These are phyloP conservation scores for Oxytorus armatus DNA, from an alignment of 2,888 invertebrate genomes.

Conservation along the genomic window DNA sequence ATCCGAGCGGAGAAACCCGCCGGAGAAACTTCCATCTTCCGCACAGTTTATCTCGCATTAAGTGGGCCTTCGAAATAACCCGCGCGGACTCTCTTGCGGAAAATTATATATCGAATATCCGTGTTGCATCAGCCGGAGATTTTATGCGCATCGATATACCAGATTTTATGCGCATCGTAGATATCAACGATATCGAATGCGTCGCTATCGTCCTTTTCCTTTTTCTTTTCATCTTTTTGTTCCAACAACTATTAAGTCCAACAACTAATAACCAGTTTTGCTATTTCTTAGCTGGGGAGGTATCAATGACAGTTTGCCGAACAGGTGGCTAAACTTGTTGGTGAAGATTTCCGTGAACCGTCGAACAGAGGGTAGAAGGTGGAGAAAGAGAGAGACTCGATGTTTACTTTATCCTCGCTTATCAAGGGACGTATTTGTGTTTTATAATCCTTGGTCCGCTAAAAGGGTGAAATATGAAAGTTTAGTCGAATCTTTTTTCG, in stretches of 20 bases:
- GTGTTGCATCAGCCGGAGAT: no score
- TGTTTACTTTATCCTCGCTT: slow-evolving; percentile 83
- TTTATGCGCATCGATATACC: background rate
- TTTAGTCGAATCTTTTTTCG: slow-evolving; percentile 82
- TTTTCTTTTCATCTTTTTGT: background rate
- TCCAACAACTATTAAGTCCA: no score
- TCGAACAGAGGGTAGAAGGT: slow-evolving; percentile 1
- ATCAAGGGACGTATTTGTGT: slow-evolving; percentile 84
- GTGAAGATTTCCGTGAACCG: slow-evolving; percentile 27
- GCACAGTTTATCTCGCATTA: slow-evolving; percentile 81
- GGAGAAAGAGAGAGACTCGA: slow-evolving; percentile 70
- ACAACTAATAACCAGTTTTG: no score
- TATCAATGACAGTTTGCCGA: slow-evolving; percentile 52
- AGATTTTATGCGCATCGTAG: no score
- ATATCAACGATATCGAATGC: no score
- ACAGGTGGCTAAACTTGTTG: slow-evolving; percentile 28
- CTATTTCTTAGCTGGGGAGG: slow-evolving; percentile 12
- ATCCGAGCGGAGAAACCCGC: slow-evolving; percentile 65
- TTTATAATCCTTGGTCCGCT: slow-evolving; percentile 83
- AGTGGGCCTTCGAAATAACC: slow-evolving; percentile 81
- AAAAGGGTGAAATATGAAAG: slow-evolving; percentile 83
- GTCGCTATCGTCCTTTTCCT: background rate
- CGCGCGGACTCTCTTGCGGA: slow-evolving; percentile 69
- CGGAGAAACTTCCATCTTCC: slow-evolving; percentile 80
- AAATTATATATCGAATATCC: slow-evolving; percentile 76